Evolutionary conservation across 1,140 invertebrate species (phyloP), one percentile per base, ranked within the genome.

Genomic region (Drosophila nigrodunni): DNA sequence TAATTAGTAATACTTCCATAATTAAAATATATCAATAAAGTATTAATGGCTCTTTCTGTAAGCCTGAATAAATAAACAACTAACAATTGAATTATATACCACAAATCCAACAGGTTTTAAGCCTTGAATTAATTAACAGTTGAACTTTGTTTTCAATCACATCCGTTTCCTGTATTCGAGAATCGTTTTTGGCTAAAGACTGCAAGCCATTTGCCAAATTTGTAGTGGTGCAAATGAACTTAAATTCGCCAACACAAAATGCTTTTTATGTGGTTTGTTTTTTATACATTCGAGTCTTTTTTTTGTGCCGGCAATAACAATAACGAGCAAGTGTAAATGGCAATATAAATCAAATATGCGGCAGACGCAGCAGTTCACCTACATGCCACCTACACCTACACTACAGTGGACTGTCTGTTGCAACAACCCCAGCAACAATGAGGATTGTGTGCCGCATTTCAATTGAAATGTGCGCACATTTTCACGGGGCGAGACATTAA

Each of bases 391-490:
- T 69, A 66, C 60, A 64, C 41, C 8, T 61, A 46, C 44, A 43
- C 25, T 30, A 30, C 50, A 41, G n/a, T 35, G 9, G 35, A 65
- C 44, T 54, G 60, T 72, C 61, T 55, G 52, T 50, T 50, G 15
- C 79, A 64, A 35, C 75, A 78, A 62, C 50, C 43, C 11, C 76
- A 58, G 25, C 65, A 75, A 43, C 34, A 74, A 58, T 47, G 61
- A 25, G 34, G 59, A 75, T 58, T 76, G 60, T 46, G 46, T 68
- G 80, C 60, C 70, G 47, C 75, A 62, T 85, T 85, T 80, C 81
- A 85, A 85, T 85, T 85, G 81, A 85, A 85, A 85, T 85, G 77
- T 85, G 81, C 77, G 62, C 81, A 85, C 81, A 86, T 85, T 85
- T 80, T 62, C 81, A 74, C 61, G 25, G 30, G 21, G 72, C 47